Conservation (phyloP, 2,113 vertebrate species). For the Gorsachius goisagi region DNA sequence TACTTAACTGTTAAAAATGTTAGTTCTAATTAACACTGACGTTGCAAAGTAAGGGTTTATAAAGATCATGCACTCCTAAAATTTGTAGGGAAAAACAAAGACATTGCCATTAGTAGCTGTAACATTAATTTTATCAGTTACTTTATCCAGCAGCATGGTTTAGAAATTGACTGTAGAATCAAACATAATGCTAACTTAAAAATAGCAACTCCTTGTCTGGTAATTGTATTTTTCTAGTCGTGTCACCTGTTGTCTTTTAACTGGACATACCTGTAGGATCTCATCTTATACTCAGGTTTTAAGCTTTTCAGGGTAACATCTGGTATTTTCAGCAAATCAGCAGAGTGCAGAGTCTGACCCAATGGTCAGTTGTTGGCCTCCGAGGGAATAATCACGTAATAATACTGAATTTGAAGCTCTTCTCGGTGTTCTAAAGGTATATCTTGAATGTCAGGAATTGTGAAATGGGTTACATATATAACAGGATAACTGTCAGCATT, state of each 20-base stretch:
- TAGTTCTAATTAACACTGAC: constrained; percentile 33
- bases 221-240: background rate
- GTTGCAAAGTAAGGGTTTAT: constrained; percentile 16
- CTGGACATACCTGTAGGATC: background rate
- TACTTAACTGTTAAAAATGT: constrained; percentile 34
- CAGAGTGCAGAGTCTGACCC: background rate
- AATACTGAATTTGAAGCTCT: background rate
- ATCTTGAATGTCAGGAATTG: background rate
- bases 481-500: background rate
- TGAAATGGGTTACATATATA: background rate
- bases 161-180: background rate
- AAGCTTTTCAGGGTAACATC: background rate
- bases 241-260: background rate
- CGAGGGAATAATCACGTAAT: background rate
- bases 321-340: background rate
- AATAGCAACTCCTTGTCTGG: background rate
- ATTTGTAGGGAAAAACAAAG: background rate
- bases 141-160: background rate
- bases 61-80: background rate
- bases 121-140: background rate
- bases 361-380: background rate
- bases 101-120: background rate
- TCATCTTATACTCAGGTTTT: background rate
- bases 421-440: background rate
- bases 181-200: background rate